Evolutionary conservation across 1,140 invertebrate species (phyloP).

Genomic region (Macrostomum lignano): DNA sequence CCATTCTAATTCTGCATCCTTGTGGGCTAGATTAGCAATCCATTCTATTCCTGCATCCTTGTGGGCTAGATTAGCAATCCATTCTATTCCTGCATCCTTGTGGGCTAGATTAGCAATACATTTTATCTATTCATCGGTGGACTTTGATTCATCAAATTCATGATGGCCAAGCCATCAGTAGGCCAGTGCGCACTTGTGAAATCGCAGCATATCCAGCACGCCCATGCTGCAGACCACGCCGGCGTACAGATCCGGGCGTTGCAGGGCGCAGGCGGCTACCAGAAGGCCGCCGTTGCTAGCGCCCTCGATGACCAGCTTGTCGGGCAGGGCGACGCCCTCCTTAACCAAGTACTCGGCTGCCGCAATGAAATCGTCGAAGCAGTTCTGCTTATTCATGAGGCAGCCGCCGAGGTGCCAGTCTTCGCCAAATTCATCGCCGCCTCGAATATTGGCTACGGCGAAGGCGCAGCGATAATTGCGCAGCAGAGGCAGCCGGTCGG

Average conservation of each 20-base stretch:
- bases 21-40: no score
- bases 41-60: no score
- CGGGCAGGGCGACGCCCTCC: no score
- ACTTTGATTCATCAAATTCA: no score
- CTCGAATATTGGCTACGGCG: constrained; percentile 70
- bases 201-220: constrained; percentile 82
- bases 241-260: constrained; percentile 71
- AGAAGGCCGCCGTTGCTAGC: constrained; percentile 82
- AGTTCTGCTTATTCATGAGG: constrained; percentile 75
- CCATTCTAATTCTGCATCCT: no score
- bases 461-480: constrained; percentile 58
- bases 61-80: no score
- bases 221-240: constrained; percentile 64
- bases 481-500: constrained; percentile 55
- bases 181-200: no score
- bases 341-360: constrained; percentile 74
- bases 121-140: no score
- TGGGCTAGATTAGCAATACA: no score
- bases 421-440: constrained; percentile 88
- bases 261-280: constrained; percentile 59
- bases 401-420: constrained; percentile 77
- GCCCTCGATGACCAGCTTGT: constrained; percentile 69
- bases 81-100: no score
- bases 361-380: constrained; percentile 75
- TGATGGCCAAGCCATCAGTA: no score